A percentile compares a stretch with the other conserved stretches of the same genome.
Conservation (phyloP, 2,797 vertebrate genomes). For the Podarcis lilfordi region DNA sequence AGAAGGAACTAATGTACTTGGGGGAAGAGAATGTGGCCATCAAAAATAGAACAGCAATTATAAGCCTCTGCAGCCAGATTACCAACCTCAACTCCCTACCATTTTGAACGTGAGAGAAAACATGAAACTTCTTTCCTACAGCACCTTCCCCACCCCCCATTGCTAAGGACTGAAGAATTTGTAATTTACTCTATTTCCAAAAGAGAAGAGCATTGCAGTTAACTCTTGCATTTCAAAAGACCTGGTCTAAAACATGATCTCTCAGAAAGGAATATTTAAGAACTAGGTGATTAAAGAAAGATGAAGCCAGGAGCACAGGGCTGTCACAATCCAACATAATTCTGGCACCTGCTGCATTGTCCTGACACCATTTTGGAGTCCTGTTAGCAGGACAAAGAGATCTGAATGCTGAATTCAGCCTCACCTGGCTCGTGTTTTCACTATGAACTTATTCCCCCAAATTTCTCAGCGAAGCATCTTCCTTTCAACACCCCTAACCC, state of each 20-base stretch:
- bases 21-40: neutral
- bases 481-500: neutral
- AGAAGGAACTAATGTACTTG: neutral
- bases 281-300: neutral
- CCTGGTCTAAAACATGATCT: neutral
- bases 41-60: neutral
- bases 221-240: neutral
- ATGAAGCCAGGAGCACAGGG: neutral
- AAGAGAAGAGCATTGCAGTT: neutral
- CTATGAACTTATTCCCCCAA: neutral
- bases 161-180: neutral
- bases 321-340: neutral
- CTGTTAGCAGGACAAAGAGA: neutral
- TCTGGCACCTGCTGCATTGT: neutral
- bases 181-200: neutral
- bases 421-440: neutral
- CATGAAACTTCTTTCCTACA: neutral
- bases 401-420: neutral
- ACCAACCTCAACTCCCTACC: neutral
- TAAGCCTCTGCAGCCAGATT: neutral
- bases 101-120: neutral
- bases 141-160: neutral
- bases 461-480: neutral
- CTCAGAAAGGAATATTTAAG: neutral
- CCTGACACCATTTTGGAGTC: neutral